Evolutionary conservation across 2,797 vertebrate species (phyloP).

Genomic region (Enteromius anoplus): DNA sequence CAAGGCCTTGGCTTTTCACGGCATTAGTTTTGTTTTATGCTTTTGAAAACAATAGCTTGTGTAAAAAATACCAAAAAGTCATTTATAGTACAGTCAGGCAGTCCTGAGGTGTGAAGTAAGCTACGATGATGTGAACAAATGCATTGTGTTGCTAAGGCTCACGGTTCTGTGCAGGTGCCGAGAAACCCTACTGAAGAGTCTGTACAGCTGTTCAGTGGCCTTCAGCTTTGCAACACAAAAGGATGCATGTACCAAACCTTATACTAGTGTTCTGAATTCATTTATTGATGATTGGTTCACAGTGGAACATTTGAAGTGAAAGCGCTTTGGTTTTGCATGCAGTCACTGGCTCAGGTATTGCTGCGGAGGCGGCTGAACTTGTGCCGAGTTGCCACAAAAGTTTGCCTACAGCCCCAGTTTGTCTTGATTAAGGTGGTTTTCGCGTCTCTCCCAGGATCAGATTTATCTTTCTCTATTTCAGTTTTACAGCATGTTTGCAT

Average conservation of each 20-base stretch:
- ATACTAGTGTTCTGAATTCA: neutral
- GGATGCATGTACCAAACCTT: conserved; percentile 4
- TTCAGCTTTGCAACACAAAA: conserved; percentile 38
- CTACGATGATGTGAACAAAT: neutral
- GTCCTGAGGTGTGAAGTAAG: neutral
- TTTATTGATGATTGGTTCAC: neutral
- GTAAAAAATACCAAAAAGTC: neutral
- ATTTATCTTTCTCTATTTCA: conserved; percentile 32
- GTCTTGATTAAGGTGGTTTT: conserved; percentile 36
- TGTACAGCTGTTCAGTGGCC: conserved; percentile 16
- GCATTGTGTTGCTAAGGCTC: conserved; percentile 2
- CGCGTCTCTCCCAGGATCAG: conserved; percentile 10
- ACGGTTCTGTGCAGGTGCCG: neutral
- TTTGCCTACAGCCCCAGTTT: conserved; percentile 1
- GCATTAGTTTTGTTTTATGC: conserved; percentile 19
- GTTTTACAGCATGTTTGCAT: conserved; percentile 11
- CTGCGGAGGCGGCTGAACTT: neutral
- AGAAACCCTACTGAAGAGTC: conserved; percentile 8
- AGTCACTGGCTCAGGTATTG: conserved; percentile 12
- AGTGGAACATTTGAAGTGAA: conserved; percentile 1
- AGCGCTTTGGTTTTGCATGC: neutral
- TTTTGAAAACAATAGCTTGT: conserved; percentile 18
- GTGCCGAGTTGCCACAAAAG: neutral
- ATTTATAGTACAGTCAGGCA: neutral
- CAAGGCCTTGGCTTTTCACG: conserved; percentile 20